phyloP scores from a whole-genome alignment of 2,113 vertebrate genomes.

The Brachyhypopomus gauderio region DNA sequence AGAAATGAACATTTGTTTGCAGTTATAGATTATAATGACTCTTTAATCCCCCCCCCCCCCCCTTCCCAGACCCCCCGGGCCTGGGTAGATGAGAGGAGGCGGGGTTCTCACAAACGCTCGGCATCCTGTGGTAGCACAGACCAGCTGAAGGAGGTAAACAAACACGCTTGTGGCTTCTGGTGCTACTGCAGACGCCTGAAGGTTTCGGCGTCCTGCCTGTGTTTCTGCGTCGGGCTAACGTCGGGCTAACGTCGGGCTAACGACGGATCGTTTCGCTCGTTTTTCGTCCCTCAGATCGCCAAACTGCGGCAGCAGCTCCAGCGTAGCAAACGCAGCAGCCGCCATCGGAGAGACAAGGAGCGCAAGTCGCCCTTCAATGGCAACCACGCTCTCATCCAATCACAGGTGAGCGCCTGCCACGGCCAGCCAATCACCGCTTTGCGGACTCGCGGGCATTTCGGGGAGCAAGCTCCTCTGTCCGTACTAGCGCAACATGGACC shows the following conservation, averaged over 20 bases:
- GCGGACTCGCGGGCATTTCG: slow-evolving; percentile 18
- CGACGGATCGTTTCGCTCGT: neutral
- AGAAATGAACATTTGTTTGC: neutral
- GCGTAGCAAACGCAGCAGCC: slow-evolving; percentile 97
- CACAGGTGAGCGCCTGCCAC: slow-evolving; percentile 82
- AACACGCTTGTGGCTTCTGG: too few relatives aligned
- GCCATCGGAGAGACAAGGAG: slow-evolving; percentile 96
- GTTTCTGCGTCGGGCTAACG: too few relatives aligned
- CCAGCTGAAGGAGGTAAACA: slow-evolving; percentile 83
- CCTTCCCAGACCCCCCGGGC: slow-evolving; percentile 80
- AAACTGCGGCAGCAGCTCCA: slow-evolving; percentile 97
- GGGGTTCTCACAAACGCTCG: slow-evolving; percentile 85
- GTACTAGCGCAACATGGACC: slow-evolving; percentile 17
- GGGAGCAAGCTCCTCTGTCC: neutral
- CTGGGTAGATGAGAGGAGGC: slow-evolving; percentile 88
- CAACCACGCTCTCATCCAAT: slow-evolving; percentile 94
- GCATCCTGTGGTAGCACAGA: slow-evolving; percentile 87
- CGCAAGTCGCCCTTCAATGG: slow-evolving; percentile 98
- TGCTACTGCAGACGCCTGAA: too few relatives aligned
- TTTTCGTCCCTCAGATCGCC: slow-evolving; percentile 80
- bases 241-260: neutral
- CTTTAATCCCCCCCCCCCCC: neutral
- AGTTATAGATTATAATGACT: neutral
- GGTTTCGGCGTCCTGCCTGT: too few relatives aligned
- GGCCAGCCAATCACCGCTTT: slow-evolving; percentile 70